phyloP scores from a whole-genome alignment of 2,797 vertebrate species.

The Alexandromys oeconomus region DNA sequence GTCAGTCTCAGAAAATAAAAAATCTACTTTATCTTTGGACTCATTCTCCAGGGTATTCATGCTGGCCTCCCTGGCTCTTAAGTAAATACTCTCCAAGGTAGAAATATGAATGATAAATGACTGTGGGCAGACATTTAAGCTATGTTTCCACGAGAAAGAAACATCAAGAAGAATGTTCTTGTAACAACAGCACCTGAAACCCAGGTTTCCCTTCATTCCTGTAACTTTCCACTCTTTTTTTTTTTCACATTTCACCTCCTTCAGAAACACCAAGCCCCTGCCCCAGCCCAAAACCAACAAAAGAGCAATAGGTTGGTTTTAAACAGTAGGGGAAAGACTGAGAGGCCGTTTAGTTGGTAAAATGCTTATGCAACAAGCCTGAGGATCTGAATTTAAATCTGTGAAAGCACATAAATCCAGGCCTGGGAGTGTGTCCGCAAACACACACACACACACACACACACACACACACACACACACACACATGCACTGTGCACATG shows the following conservation, averaged over 20 bases:
- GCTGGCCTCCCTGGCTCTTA: slow-evolving; percentile 40
- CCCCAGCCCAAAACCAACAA: background rate
- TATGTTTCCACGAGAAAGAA: slow-evolving; percentile 62
- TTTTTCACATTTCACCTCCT: background rate
- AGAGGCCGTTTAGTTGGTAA: background rate
- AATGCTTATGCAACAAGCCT: background rate
- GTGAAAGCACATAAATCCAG: background rate
- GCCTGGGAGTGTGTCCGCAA: background rate
- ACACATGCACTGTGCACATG: background rate
- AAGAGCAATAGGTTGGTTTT: background rate
- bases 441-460: background rate
- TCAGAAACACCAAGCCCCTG: background rate
- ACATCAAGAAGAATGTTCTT: slow-evolving; percentile 69
- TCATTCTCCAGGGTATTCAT: background rate
- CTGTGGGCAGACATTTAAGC: slow-evolving; percentile 53
- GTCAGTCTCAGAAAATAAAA: slow-evolving; percentile 63
- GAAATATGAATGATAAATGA: slow-evolving; percentile 73
- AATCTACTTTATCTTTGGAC: slow-evolving; percentile 67
- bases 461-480: background rate
- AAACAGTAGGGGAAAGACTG: background rate
- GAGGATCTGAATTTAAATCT: background rate
- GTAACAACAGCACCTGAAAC: slow-evolving; percentile 22
- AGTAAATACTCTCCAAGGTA: slow-evolving; percentile 74
- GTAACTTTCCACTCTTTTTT: slow-evolving; percentile 30
- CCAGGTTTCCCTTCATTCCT: slow-evolving; percentile 28